Evolutionary conservation across 2,888 invertebrate species (phyloP), one percentile per base, ranked within the genome.

Genomic region (Monoplex corrugatus): DNA sequence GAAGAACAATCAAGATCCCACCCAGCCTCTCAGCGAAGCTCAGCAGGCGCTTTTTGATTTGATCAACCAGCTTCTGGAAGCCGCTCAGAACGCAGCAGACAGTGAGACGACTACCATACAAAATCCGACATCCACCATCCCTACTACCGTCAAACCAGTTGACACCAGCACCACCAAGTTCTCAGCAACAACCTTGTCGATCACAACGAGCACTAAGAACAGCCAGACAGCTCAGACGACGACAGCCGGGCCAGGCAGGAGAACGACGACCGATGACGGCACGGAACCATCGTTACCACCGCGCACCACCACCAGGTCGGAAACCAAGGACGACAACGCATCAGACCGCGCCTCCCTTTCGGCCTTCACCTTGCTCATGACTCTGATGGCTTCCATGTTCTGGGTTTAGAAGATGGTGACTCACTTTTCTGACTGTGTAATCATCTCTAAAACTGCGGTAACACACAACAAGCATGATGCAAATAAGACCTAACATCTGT

Each of bases 271-370:
- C 28, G 43, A 2, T 19, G 28, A 28, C 57, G 84, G 19, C 3
- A 38, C 16, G 43, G 44, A 19, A 16, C 43, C 83, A 16, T 38
- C 82, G 19, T 10, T 2, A 19, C 32, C 82, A 45, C 82, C 82
- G 10, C 3, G 16, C 2, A 44, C 50, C 19, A 57, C 84, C 32
- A 19, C 23, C 5, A 38, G 10, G 1, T 19, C 35, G 19, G 84
- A 84, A 32, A 84, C 84, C 16, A 23, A 35, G 35, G 84, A 57
- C 38, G 84, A 84, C 57, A 84, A 23, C 23, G 84, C 50, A 19
- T 44, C 84, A 35, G 50, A 5, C 1, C 84, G 13, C 8, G 50
- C 38, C 23, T 84, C 84, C 35, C 32, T 57, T 2, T 44, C 44
- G 50, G 57, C 16, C 32, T 19, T 84, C 57, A 19, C 50, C 23